Evolutionary conservation across 2,888 invertebrate species (phyloP).

Genomic region (Slavum lentiscoides): DNA sequence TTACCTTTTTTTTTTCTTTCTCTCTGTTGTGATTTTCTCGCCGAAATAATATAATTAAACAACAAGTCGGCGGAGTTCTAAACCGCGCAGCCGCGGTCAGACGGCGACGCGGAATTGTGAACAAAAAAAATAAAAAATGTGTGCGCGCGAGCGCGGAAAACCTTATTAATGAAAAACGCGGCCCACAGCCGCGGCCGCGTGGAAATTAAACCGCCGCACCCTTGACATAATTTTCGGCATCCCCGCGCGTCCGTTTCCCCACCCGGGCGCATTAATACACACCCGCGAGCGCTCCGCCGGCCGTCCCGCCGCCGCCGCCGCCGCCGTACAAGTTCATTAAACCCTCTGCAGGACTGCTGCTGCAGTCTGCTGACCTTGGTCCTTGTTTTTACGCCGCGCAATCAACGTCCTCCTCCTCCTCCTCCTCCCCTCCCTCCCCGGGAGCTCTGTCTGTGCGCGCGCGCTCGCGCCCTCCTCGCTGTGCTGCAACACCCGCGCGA

Average conservation of each 20-base stretch:
- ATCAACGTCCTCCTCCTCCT: background rate
- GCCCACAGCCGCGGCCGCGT: conserved; percentile 1
- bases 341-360: conserved; percentile 30
- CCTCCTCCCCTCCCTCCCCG: background rate
- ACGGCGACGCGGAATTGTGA: too few species aligned
- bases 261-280: too few species aligned
- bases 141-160: background rate
- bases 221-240: conserved; percentile 52
- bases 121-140: too few species aligned
- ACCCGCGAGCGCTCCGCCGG: too few species aligned
- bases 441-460: too few species aligned
- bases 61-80: too few species aligned
- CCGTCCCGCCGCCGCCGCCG: background rate
- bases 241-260: background rate
- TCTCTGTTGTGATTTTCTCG: too few species aligned
- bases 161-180: background rate
- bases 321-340: conserved; percentile 43
- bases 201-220: conserved; percentile 54
- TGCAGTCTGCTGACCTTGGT: conserved; percentile 51
- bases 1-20: too few species aligned
- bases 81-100: too few species aligned
- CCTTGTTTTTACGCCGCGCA: conserved; percentile 46
- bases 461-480: background rate
- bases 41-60: background rate
- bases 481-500: background rate